These are phyloP conservation scores for Sarcophaga bullata DNA, from an alignment of 1,140 invertebrate species.

Conservation along the genomic window DNA sequence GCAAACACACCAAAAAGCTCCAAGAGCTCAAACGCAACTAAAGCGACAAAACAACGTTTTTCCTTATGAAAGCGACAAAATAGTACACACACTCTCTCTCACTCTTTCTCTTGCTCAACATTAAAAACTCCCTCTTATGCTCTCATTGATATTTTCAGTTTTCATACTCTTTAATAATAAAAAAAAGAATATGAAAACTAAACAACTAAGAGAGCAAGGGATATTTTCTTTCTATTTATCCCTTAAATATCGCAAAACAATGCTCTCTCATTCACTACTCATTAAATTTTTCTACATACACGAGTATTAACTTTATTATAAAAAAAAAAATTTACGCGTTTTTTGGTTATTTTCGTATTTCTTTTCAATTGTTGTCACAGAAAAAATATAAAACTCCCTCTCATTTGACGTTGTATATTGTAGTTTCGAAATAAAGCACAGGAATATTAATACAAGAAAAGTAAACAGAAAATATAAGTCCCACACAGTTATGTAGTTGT, in stretches of 20 bases:
- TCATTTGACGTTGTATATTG: background rate
- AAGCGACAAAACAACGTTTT: constrained; percentile 26
- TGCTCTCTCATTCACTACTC: too few species aligned
- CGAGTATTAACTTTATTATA: too few species aligned
- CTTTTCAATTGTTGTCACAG: background rate
- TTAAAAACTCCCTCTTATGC: background rate
- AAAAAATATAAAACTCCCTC: background rate
- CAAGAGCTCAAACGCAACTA: constrained; percentile 39
- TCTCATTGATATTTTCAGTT: constrained; percentile 20
- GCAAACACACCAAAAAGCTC: constrained; percentile 40
- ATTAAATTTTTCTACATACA: too few species aligned
- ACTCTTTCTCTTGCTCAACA: constrained; percentile 14
- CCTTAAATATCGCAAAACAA: too few species aligned
- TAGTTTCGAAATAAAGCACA: background rate
- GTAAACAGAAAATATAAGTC: constrained; percentile 6
- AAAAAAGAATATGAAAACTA: background rate
- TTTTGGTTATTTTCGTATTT: background rate
- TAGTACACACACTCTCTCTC: background rate
- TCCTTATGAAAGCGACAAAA: constrained; percentile 28
- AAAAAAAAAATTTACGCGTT: constrained; percentile 12
- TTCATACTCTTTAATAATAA: background rate
- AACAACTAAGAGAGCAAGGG: background rate
- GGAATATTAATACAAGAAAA: background rate
- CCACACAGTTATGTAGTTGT: background rate
- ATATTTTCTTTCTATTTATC: background rate